phyloP scores from a whole-genome alignment of 2,888 invertebrate species.

The Lasius fuliginosus region DNA sequence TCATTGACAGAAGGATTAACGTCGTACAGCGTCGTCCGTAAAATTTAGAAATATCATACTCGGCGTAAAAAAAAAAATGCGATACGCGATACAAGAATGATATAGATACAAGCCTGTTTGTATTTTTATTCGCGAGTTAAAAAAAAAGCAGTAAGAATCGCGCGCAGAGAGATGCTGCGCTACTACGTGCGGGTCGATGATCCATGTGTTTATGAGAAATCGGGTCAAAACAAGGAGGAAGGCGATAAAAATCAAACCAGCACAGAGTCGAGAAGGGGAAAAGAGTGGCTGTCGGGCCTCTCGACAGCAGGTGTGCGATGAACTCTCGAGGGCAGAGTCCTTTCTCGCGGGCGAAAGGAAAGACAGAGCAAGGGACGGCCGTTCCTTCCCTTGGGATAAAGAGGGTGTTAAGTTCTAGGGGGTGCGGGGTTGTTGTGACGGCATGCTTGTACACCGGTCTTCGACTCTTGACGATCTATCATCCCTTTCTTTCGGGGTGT shows the following conservation, averaged over 20 bases:
- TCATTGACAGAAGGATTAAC: too few species aligned
- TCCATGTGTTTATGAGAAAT: slow-evolving; percentile 67
- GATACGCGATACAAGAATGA: background rate
- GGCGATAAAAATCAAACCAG: slow-evolving; percentile 78
- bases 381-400: slow-evolving; percentile 82
- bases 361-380: slow-evolving; percentile 75
- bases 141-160: slow-evolving; percentile 68
- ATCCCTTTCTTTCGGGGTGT: slow-evolving; percentile 70
- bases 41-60: background rate
- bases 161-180: background rate
- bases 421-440: slow-evolving; percentile 83
- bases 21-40: background rate
- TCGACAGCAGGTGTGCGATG: slow-evolving; percentile 80
- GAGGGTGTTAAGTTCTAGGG: slow-evolving; percentile 80
- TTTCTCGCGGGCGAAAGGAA: slow-evolving; percentile 75
- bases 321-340: slow-evolving; percentile 75
- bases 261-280: slow-evolving; percentile 49
- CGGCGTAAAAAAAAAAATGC: too few species aligned
- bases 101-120: background rate
- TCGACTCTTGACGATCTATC: slow-evolving; percentile 81
- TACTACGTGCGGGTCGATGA: slow-evolving; percentile 40
- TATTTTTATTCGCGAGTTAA: slow-evolving; percentile 35
- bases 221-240: slow-evolving; percentile 75
- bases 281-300: slow-evolving; percentile 69
- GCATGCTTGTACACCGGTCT: slow-evolving; percentile 78